These are phyloP conservation scores for Phyllostomus discolor DNA, from an alignment of 2,113 vertebrate species.

Conservation along the genomic window DNA sequence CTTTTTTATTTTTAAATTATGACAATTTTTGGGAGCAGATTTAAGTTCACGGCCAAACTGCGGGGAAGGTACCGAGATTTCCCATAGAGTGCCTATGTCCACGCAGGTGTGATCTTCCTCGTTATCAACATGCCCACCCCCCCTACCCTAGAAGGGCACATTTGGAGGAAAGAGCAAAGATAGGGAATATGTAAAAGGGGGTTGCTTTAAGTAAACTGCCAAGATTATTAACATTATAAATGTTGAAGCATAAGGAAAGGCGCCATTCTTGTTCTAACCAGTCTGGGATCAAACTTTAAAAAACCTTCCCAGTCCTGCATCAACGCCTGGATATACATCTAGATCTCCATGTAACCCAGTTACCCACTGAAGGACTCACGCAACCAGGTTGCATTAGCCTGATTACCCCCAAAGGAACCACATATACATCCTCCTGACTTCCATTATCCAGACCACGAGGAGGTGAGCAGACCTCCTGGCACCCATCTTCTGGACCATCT, in stretches of 20 bases:
- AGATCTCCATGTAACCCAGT: not conserved
- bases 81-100: too few relatives aligned
- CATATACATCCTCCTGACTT: not conserved
- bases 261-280: not conserved
- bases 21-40: too few relatives aligned
- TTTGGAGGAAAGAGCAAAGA: not conserved
- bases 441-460: not conserved
- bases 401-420: not conserved
- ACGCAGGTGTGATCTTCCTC: not conserved
- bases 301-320: not conserved
- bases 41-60: too few relatives aligned
- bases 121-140: not conserved
- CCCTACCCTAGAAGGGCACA: not conserved
- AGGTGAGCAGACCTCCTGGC: not conserved
- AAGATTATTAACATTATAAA: not conserved
- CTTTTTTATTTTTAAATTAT: too few relatives aligned
- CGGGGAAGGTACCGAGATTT: too few relatives aligned
- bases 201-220: not conserved
- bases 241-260: not conserved
- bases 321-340: not conserved
- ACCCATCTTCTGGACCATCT: not conserved
- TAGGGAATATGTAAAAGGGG: not conserved
- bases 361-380: not conserved
- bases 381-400: not conserved
- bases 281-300: not conserved